Evolutionary conservation across 2,888 invertebrate species (phyloP).

Genomic region (Digitonthophagus gazella): DNA sequence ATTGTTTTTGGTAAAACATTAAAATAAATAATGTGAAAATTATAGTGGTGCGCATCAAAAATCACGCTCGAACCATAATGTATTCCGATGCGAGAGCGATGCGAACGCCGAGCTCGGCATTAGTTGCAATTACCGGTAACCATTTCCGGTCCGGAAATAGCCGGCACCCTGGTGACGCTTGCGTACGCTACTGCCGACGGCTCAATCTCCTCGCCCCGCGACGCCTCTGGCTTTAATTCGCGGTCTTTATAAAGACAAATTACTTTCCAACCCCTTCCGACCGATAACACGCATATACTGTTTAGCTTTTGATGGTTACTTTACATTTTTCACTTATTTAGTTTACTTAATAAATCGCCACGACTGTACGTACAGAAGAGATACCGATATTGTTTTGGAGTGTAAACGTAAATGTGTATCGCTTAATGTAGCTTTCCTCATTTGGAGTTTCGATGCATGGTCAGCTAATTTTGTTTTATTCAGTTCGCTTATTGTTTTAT

Average conservation of each 20-base stretch:
- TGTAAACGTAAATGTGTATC: too few relatives aligned
- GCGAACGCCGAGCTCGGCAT: slow-evolving; percentile 45
- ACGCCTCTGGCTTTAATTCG: slow-evolving; percentile 27
- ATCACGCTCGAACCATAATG: slow-evolving; percentile 26
- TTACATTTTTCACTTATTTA: background rate
- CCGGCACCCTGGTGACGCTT: slow-evolving; percentile 38
- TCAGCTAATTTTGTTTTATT: background rate
- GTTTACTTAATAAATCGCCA: background rate
- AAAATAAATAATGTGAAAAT: slow-evolving; percentile 24
- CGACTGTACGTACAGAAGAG: too few relatives aligned
- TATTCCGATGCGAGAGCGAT: slow-evolving; percentile 33
- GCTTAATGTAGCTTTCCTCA: too few relatives aligned
- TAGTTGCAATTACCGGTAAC: slow-evolving; percentile 52
- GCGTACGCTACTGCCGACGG: slow-evolving; percentile 36
- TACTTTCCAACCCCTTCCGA: slow-evolving; percentile 22
- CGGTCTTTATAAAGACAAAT: slow-evolving; percentile 29
- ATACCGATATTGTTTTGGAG: too few relatives aligned
- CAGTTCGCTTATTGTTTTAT: background rate
- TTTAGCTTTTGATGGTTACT: background rate
- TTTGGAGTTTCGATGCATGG: background rate
- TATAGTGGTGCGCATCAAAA: slow-evolving; percentile 27
- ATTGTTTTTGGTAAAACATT: slow-evolving; percentile 4
- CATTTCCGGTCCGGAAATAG: slow-evolving; percentile 51
- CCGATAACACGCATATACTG: background rate
- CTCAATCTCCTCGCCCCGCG: slow-evolving; percentile 34